Base-by-base conservation (phyloP, 2,113 vertebrate species). In the Pithys albifrons region DNA sequence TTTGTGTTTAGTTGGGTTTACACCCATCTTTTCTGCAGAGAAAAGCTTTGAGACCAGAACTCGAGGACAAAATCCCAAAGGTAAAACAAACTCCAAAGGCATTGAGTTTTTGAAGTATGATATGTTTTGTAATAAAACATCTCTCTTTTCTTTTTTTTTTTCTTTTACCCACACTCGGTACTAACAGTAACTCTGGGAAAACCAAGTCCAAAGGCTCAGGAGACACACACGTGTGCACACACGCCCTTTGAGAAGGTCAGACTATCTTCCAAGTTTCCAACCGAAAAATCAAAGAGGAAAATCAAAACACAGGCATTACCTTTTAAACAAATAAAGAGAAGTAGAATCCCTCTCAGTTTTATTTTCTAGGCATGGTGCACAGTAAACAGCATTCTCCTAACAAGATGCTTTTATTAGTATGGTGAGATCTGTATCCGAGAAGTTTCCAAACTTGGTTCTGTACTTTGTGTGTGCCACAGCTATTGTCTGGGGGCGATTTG, bases 401-500 rank as follows among this genome's bases (percentile, higher is more conserved):
- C 22, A 43, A 33, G 33, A 9, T 13, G 3, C 14, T 52, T 64
- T n/a, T 41, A 4, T 52, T 65, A 37, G 28, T 18, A 12, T 8
- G 8, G 31, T 17, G 41, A 83, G n/a, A 77, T 31, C 45, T 3
- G 0, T 17, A 62, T 23, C 72, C 51, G 37, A 88, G 67, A 62
- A 12, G 45, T 74, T 85, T 58, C 43, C 69, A n/a, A 39, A 73
- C 39, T 58, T 57, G 25, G 12, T 87, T 67, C 52, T 57, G 1
- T 24, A 23, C 31, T 58, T 65, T 18, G 17, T 54, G 28, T 0
- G 0, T 41, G n/a, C 19, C n/a, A 4, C 55, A 35, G 51, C 71
- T 51, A 4, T 80, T 88, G 75, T 67, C 59, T 66, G 39, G 33
- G 64, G 33, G 14, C n/a, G 15, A 77, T 70, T 43, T 77, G 37